These are phyloP conservation scores for Hyalella azteca DNA, from an alignment of 2,888 invertebrate species.

Conservation along the genomic window DNA sequence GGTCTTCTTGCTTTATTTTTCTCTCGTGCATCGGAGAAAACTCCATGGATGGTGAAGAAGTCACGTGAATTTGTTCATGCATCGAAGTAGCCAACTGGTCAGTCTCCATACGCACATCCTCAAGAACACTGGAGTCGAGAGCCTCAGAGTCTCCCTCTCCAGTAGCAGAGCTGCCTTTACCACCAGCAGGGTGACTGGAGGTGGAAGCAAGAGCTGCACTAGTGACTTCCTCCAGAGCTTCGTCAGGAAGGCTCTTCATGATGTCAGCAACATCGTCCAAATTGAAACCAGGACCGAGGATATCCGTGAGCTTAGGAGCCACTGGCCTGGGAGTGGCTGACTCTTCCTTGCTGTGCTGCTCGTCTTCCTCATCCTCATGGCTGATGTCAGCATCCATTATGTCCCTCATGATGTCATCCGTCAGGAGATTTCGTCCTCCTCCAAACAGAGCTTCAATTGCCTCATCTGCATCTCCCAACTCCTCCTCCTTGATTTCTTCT, in stretches of 20 bases:
- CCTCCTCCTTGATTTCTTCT: conserved; percentile 59
- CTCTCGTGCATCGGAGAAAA: no score
- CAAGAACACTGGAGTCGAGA: no score
- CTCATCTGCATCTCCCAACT: conserved; percentile 55
- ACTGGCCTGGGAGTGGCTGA: conserved; percentile 60
- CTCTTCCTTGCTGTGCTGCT: conserved; percentile 64
- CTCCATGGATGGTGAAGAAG: no score
- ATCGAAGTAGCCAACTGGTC: no score
- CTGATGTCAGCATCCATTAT: conserved; percentile 55
- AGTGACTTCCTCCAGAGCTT: conserved; percentile 47
- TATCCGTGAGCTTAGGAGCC: conserved; percentile 68
- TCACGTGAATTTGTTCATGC: no score
- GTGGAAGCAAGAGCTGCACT: background rate
- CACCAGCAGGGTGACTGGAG: background rate
- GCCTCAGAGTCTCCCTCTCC: no score
- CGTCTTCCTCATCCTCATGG: conserved; percentile 53
- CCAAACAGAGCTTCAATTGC: conserved; percentile 57
- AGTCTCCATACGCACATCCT: no score
- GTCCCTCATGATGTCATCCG: conserved; percentile 54
- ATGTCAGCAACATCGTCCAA: conserved; percentile 66
- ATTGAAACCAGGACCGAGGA: conserved; percentile 72
- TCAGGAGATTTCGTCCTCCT: conserved; percentile 49
- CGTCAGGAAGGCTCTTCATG: conserved; percentile 56
- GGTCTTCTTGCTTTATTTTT: no score
- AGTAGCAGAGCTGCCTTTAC: no score